Base-by-base conservation (phyloP, 2,888 invertebrate species). In the Callyntrura guangdongensis region DNA sequence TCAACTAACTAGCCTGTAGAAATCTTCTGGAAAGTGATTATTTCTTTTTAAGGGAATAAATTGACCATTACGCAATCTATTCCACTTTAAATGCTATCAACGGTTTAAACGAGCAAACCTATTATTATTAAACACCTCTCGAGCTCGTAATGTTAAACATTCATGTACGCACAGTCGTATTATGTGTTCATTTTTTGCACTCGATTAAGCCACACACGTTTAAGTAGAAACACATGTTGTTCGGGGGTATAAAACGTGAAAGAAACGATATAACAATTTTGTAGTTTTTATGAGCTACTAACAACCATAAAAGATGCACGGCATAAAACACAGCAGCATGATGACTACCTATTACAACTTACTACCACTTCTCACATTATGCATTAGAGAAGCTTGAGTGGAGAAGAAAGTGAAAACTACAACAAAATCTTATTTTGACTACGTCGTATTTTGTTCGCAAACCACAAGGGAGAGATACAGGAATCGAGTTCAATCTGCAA, bases 391-490 rank as follows among this genome's bases (percentile, higher is more conserved):
- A 36, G 22, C 14, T 3, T 36, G 45, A 36, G 22, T 36, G n/a
- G n/a, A 14, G 59, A 84, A n/a, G 89, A 89, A 89, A 89, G 89
- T 89, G 89, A 85, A 89, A 79, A 67, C 64, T 36, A 2, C 36
- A n/a, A 47, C 53, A 72, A 74, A 74, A 0, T 74, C 36, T 22
- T 72, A 22, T 36, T 59, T 72, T 89, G n/a, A 9, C 22, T 22
- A 3, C 9, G 61, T 17, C 25, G 27, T 36, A 36, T 36, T 36
- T 36, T 4, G 36, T 36, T 36, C 36, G 6, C 36, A 36, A 2
- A 36, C 36, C 6, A 36, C 36, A 36, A 36, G 3, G 6, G 36
- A 36, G n/a, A n/a, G n/a, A 45, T 11, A 47, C 20, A 22, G 11
- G 20, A 77, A 8, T 61, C 6, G 5, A 14, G 36, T 27, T n/a